Conservation (phyloP, 2,888 invertebrate genomes). For the Zaprionus lineosus region DNA sequence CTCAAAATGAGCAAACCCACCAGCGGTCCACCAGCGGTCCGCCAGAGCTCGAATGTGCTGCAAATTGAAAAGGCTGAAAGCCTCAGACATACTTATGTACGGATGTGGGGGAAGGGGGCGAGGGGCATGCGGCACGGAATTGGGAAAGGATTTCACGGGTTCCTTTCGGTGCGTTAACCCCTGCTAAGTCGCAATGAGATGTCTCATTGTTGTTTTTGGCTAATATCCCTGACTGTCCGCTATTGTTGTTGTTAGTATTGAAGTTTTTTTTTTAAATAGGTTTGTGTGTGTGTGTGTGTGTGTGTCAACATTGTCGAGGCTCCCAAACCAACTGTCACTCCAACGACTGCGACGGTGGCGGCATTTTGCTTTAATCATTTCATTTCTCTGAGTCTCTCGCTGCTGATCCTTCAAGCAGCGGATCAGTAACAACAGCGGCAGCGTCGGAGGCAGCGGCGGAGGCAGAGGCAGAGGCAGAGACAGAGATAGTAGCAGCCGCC, state of each 20-base stretch:
- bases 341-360: constrained; percentile 48
- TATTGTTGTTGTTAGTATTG: constrained; percentile 19
- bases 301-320: constrained; percentile 47
- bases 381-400: constrained; percentile 40
- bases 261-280: constrained; percentile 18
- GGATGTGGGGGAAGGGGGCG: background rate
- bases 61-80: constrained; percentile 63
- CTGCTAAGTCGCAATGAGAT: constrained; percentile 42
- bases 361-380: constrained; percentile 77
- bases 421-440: constrained; percentile 43
- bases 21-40: too few species aligned
- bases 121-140: too few species aligned
- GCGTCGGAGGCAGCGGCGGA: constrained; percentile 20
- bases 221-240: constrained; percentile 44
- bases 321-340: constrained; percentile 57
- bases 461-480: too few species aligned
- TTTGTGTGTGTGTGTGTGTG: constrained; percentile 13
- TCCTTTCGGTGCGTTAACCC: constrained; percentile 76
- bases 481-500: too few species aligned
- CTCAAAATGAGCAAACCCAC: constrained; percentile 62
- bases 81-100: background rate
- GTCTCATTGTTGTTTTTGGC: constrained; percentile 51
- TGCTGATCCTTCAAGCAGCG: constrained; percentile 60
- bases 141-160: constrained; percentile 34
- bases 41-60: constrained; percentile 61